These are phyloP conservation scores for Plumapathes pennacea DNA, from an alignment of 92 coral and sea anemone species.

Conservation along the genomic window DNA sequence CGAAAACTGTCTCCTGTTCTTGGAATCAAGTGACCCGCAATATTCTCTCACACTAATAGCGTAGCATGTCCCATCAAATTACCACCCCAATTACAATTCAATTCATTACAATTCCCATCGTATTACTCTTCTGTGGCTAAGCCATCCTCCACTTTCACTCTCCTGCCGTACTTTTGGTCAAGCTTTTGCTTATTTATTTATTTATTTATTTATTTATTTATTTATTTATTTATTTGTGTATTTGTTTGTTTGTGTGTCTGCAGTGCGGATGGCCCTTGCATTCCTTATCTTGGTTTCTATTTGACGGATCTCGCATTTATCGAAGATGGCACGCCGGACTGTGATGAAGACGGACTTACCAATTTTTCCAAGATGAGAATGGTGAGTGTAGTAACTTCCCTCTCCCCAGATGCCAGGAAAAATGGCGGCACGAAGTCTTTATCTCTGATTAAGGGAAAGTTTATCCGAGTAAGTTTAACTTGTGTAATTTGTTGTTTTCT, in stretches of 20 bases:
- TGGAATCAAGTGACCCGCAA: too few relatives aligned
- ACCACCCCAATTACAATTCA: too few relatives aligned
- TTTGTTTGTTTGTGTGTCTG: background rate
- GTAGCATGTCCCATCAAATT: too few relatives aligned
- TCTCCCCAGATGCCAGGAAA: background rate
- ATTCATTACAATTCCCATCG: too few relatives aligned
- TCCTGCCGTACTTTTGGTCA: background rate
- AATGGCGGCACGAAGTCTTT: background rate
- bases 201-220: background rate
- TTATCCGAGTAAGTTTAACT: background rate
- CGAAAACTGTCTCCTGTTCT: too few relatives aligned
- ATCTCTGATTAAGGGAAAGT: background rate
- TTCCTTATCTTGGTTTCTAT: constrained; percentile 95
- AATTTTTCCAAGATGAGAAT: constrained; percentile 99
- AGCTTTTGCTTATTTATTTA: background rate
- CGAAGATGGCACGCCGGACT: constrained; percentile 93
- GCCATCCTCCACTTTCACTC: background rate
- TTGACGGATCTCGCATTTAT: constrained; percentile 94
- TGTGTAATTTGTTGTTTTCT: background rate
- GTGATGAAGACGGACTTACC: constrained; percentile 80
- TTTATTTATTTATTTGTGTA: background rate
- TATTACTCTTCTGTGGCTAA: too few relatives aligned
- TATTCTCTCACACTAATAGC: too few relatives aligned
- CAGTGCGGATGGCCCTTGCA: constrained; percentile 96
- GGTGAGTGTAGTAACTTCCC: constrained; percentile 65